Percentiles rank a stretch among this genome's conserved stretches.
These are phyloP conservation scores for Poecile montanus DNA, from an alignment of 2,797 vertebrate genomes.

Conservation along the genomic window DNA sequence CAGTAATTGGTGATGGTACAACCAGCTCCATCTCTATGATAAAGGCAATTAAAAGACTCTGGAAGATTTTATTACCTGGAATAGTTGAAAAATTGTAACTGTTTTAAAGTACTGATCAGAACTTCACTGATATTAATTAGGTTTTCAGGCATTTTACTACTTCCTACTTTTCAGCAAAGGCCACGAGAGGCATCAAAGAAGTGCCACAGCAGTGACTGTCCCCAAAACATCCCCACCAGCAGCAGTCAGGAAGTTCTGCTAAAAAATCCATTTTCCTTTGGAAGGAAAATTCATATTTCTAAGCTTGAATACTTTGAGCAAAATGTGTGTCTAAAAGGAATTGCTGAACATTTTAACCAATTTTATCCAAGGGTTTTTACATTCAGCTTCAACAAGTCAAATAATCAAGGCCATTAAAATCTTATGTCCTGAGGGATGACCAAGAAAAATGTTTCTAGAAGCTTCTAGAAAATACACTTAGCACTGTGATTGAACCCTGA, in stretches of 20 bases:
- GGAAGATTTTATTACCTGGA: neutral
- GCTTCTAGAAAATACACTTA: conserved; percentile 1
- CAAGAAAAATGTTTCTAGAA: conserved; percentile 45
- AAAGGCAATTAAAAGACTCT: neutral
- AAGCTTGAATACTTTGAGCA: neutral
- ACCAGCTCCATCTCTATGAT: neutral
- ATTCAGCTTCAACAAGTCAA: neutral
- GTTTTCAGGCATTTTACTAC: neutral
- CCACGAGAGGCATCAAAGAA: conserved; percentile 1
- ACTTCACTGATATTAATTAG: conserved; percentile 14
- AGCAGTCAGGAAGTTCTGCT: conserved; percentile 19
- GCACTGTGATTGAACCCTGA: conserved; percentile 13
- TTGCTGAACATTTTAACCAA: neutral
- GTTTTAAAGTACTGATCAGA: neutral
- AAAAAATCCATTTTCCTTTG: neutral
- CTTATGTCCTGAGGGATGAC: neutral
- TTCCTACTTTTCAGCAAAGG: conserved; percentile 29
- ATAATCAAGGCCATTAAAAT: neutral
- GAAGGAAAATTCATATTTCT: neutral
- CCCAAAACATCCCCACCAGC: neutral
- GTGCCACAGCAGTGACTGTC: neutral
- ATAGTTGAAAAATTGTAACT: neutral
- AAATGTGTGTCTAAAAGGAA: neutral
- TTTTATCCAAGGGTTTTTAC: conserved; percentile 1
- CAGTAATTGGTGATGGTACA: neutral